Conservation (phyloP, 1,140 invertebrate genomes). For the Euura lappo region DNA sequence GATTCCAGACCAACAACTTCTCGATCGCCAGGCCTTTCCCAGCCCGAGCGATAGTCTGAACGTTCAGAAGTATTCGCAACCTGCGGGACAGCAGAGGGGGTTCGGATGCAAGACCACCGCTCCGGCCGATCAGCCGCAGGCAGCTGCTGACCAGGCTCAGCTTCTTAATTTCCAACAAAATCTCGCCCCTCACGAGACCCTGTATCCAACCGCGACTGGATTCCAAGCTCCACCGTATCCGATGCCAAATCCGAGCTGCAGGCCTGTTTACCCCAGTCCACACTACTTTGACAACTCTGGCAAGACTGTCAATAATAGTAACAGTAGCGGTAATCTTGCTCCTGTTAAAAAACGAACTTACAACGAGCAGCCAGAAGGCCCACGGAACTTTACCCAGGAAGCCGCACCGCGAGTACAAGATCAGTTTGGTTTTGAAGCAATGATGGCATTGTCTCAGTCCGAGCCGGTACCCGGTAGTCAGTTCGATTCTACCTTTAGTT, state of each 20-base stretch:
- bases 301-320: conserved; percentile 30
- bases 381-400: conserved; percentile 37
- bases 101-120: conserved; percentile 29
- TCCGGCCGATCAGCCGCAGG: conserved; percentile 24
- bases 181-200: conserved; percentile 42
- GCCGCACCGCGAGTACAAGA: conserved; percentile 28
- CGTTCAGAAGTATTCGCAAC: conserved; percentile 38
- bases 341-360: conserved; percentile 56
- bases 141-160: conserved; percentile 39
- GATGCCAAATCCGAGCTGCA: conserved; percentile 42
- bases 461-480: conserved; percentile 40
- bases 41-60: conserved; percentile 33
- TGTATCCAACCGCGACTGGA: conserved; percentile 44
- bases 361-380: conserved; percentile 40
- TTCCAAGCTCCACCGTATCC: conserved; percentile 52
- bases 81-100: conserved; percentile 24
- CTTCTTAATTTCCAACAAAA: conserved; percentile 48
- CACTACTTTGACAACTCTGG: conserved; percentile 51
- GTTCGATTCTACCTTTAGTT: conserved; percentile 44
- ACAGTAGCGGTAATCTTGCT: conserved; percentile 33
- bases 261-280: conserved; percentile 50
- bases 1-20: background rate
- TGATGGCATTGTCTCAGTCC: conserved; percentile 47
- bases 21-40: conserved; percentile 32
- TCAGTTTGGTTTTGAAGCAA: conserved; percentile 51